Conservation (phyloP, 2,888 invertebrate genomes). For the Taphrorychus bicolor region DNA sequence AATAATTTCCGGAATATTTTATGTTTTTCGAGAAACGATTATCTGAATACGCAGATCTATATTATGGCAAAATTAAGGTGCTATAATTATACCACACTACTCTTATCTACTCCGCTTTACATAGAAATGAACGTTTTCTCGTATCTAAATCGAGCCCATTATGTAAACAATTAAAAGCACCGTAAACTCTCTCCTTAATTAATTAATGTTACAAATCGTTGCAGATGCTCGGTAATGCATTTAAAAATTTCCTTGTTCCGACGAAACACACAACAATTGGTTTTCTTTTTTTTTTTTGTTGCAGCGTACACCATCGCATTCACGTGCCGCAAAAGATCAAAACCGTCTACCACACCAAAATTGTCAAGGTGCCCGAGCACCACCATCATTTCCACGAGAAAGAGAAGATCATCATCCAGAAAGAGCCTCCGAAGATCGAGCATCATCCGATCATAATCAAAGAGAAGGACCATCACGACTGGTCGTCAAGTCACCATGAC, state of each 20-base stretch:
- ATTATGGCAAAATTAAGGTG: no score
- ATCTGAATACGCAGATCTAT: slow-evolving; percentile 1
- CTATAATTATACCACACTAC: no score
- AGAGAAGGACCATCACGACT: slow-evolving; percentile 23
- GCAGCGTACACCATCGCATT: slow-evolving; percentile 54
- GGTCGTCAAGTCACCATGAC: neutral
- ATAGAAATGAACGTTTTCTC: no score
- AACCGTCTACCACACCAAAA: slow-evolving; percentile 56
- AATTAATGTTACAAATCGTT: neutral
- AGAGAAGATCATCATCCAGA: slow-evolving; percentile 49
- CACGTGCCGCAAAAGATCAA: slow-evolving; percentile 56
- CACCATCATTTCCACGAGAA: slow-evolving; percentile 57
- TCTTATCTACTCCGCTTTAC: no score
- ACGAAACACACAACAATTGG: neutral
- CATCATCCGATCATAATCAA: slow-evolving; percentile 18
- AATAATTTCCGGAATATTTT: neutral
- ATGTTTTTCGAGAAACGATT: neutral
- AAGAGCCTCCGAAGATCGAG: slow-evolving; percentile 38
- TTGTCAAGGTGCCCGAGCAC: slow-evolving; percentile 57
- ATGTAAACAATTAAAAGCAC: slow-evolving; percentile 4
- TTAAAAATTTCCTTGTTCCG: neutral
- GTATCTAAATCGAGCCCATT: no score
- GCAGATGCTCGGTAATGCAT: neutral
- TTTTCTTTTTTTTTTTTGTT: no score
- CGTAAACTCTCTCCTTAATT: slow-evolving; percentile 1